Percentiles rank a stretch among this genome's conserved stretches.
Conservation (phyloP, 1,140 invertebrate genomes). For the Heliconius congener region DNA sequence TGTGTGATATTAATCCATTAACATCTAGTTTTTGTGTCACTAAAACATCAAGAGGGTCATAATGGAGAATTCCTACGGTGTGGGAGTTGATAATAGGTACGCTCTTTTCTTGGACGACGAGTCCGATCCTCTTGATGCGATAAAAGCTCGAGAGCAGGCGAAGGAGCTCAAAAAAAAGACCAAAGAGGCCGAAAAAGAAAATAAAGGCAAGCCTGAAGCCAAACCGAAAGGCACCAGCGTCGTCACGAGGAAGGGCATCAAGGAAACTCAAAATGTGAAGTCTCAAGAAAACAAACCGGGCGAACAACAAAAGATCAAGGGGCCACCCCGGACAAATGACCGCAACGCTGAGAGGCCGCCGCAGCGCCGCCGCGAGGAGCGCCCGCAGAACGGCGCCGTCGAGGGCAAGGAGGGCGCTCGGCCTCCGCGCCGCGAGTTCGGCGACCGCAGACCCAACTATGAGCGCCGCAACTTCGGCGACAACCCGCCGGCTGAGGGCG, state of each 20-base stretch:
- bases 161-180: constrained; percentile 91
- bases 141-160: constrained; percentile 89
- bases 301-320: constrained; percentile 82
- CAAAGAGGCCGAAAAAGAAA: constrained; percentile 93
- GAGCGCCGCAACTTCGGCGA: constrained; percentile 77
- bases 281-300: constrained; percentile 85
- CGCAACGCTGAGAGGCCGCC: constrained; percentile 69
- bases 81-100: constrained; percentile 95
- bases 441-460: constrained; percentile 82
- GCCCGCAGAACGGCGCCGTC: constrained; percentile 70
- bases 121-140: constrained; percentile 93
- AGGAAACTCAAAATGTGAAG: constrained; percentile 86
- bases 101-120: constrained; percentile 94
- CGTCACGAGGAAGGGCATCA: constrained; percentile 83
- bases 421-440: constrained; percentile 70
- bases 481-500: constrained; percentile 76
- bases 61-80: constrained; percentile 97
- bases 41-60: constrained; percentile 80
- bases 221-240: constrained; percentile 81
- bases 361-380: constrained; percentile 71
- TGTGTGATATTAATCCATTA: constrained; percentile 77
- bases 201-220: constrained; percentile 86
- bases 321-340: constrained; percentile 63
- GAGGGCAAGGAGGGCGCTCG: constrained; percentile 72
- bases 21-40: constrained; percentile 80